These are phyloP conservation scores for Drosophila anceps DNA, from an alignment of 2,888 invertebrate genomes.

Conservation along the genomic window DNA sequence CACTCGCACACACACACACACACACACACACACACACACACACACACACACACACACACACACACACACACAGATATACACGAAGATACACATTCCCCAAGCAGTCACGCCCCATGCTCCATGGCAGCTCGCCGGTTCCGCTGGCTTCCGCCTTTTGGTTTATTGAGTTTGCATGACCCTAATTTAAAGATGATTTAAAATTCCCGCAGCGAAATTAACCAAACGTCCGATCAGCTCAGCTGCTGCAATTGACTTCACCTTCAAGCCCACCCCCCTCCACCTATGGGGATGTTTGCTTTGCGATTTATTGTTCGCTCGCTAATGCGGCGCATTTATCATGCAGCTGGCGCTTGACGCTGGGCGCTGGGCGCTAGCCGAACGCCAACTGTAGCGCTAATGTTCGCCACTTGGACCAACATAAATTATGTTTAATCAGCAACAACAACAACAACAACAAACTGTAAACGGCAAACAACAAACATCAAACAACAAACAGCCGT, in stretches of 20 bases:
- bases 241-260: slow-evolving; percentile 19
- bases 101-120: slow-evolving; percentile 1
- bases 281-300: not conserved
- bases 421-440: slow-evolving; percentile 70
- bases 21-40: slow-evolving; percentile 21
- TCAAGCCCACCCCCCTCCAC: no score
- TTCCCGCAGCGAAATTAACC: slow-evolving; percentile 78
- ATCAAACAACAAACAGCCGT: slow-evolving; percentile 19
- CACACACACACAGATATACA: slow-evolving; percentile 32
- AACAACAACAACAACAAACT: slow-evolving; percentile 35
- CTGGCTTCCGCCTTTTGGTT: slow-evolving; percentile 58
- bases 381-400: slow-evolving; percentile 63
- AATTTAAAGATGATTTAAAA: slow-evolving; percentile 80
- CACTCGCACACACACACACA: slow-evolving; percentile 34
- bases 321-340: slow-evolving; percentile 76
- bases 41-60: slow-evolving; percentile 28
- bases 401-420: slow-evolving; percentile 73
- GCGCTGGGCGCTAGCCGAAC: slow-evolving; percentile 22
- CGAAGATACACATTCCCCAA: slow-evolving; percentile 9
- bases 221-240: slow-evolving; percentile 58
- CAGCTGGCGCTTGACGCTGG: slow-evolving; percentile 46
- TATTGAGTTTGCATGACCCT: slow-evolving; percentile 79
- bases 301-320: slow-evolving; percentile 68
- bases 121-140: not conserved
- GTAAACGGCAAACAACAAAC: slow-evolving; percentile 21